These are phyloP conservation scores for Siniperca knerii DNA, from an alignment of 2,113 vertebrate species.

Conservation along the genomic window DNA sequence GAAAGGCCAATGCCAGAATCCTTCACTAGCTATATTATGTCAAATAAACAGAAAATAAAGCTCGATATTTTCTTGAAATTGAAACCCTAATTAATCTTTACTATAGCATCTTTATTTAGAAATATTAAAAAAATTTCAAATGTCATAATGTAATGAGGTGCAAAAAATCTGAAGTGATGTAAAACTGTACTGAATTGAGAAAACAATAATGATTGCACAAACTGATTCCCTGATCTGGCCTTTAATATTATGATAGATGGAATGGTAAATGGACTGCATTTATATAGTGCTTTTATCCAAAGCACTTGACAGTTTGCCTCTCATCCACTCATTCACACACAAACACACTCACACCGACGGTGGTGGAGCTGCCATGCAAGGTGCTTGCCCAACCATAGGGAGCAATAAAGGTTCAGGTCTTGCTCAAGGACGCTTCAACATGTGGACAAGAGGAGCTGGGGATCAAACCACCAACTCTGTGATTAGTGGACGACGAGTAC, in stretches of 20 bases:
- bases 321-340: not conserved
- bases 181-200: not conserved
- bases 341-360: too few species aligned
- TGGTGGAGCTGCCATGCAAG: not conserved
- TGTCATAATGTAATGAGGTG: too few species aligned
- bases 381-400: not conserved
- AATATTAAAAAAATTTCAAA: not conserved
- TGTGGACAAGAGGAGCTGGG: not conserved
- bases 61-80: not conserved
- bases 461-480: conserved; percentile 18
- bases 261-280: not conserved
- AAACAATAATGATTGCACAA: not conserved
- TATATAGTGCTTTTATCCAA: not conserved
- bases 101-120: not conserved
- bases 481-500: not conserved
- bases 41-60: not conserved
- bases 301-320: not conserved
- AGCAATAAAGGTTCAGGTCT: not conserved
- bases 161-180: not conserved
- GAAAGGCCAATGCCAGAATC: not conserved
- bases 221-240: not conserved
- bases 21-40: not conserved
- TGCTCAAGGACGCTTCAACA: not conserved
- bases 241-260: not conserved
- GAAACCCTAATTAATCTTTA: not conserved